These are phyloP conservation scores for Sphyrna mokarran DNA, from an alignment of 2,113 vertebrate species.

Conservation along the genomic window DNA sequence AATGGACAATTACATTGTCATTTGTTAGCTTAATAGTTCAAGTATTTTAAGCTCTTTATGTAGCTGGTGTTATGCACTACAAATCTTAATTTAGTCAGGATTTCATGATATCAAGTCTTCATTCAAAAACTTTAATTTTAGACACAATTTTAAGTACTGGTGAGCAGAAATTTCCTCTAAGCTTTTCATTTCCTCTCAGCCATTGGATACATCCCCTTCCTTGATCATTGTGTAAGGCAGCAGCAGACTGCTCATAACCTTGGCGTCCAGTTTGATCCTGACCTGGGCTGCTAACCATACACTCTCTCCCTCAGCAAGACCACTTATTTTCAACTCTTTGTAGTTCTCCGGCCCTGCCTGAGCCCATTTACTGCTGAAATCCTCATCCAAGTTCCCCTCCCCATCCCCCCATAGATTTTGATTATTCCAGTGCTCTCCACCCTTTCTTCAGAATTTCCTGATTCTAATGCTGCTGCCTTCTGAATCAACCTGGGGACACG, in stretches of 20 bases:
- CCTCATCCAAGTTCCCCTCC: neutral
- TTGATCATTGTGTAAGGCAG: neutral
- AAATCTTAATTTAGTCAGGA: neutral
- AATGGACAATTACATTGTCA: neutral
- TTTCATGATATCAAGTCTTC: neutral
- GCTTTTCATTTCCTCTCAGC: neutral
- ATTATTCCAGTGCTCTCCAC: neutral
- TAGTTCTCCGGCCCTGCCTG: neutral
- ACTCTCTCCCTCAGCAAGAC: neutral
- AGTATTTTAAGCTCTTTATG: neutral
- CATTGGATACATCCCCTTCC: neutral
- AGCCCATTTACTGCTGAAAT: neutral
- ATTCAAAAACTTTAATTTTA: neutral
- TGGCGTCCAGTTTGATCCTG: neutral
- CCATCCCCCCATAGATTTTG: neutral
- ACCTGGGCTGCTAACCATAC: neutral
- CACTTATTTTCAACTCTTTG: neutral
- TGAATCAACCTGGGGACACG: no score
- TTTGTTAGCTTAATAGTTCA: neutral
- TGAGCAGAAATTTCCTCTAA: neutral
- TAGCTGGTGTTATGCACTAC: neutral
- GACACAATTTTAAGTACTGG: neutral
- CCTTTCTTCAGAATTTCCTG: no score
- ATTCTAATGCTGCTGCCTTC: no score
- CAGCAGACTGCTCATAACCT: neutral